Percentiles rank a stretch among this genome's conserved stretches.
These are phyloP conservation scores for Altica lythri DNA, from an alignment of 2,888 invertebrate species.

Conservation along the genomic window DNA sequence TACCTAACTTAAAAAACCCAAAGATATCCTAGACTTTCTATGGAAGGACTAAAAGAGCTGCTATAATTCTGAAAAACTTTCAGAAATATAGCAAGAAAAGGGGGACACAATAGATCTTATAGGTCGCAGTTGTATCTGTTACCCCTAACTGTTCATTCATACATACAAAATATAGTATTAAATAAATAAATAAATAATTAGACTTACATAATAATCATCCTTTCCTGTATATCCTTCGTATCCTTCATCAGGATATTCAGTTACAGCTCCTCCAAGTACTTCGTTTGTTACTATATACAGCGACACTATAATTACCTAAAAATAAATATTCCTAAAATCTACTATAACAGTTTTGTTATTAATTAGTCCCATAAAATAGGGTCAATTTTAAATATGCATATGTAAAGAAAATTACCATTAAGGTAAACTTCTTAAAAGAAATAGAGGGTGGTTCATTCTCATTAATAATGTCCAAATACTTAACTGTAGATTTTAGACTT, in stretches of 20 bases:
- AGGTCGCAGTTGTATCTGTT: too few species aligned
- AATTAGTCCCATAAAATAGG: neutral
- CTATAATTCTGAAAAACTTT: too few species aligned
- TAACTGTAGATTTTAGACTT: too few species aligned
- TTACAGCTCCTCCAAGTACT: slow-evolving; percentile 43
- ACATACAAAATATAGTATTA: too few species aligned
- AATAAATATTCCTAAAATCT: slow-evolving; percentile 12
- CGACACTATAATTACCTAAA: slow-evolving; percentile 36
- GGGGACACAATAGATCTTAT: too few species aligned
- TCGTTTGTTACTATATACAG: slow-evolving; percentile 38
- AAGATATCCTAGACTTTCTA: too few species aligned
- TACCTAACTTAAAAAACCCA: too few species aligned
- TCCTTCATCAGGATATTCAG: slow-evolving; percentile 50
- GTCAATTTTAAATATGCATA: too few species aligned
- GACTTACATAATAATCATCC: slow-evolving; percentile 67
- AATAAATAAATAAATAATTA: too few species aligned
- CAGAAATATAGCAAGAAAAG: too few species aligned
- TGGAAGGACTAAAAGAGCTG: too few species aligned
- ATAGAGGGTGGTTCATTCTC: neutral
- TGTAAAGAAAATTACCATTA: neutral
- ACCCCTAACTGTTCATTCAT: too few species aligned
- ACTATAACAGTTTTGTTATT: neutral
- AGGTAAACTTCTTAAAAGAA: neutral
- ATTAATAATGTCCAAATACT: slow-evolving; percentile 1
- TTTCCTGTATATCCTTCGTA: slow-evolving; percentile 58